A percentile compares a stretch with the other conserved stretches of the same genome.
Conservation (phyloP, 2,113 vertebrate genomes). For the Gracilinanus agilis region DNA sequence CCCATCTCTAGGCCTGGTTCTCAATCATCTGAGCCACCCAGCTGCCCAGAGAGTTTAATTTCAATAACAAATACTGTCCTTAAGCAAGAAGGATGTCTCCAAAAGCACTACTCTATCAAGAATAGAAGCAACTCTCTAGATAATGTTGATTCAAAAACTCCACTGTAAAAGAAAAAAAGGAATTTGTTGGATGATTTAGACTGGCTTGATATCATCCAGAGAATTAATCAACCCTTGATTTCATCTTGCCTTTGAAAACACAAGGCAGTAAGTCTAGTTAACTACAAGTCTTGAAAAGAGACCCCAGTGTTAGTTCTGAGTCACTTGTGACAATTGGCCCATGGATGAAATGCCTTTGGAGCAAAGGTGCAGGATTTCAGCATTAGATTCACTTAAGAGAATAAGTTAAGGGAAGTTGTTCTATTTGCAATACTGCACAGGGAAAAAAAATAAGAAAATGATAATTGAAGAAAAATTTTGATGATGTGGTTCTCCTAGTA, state of each 20-base stretch:
- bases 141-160: background rate
- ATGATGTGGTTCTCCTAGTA: conserved; percentile 91
- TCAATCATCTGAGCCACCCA: too few species aligned
- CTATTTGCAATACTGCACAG: conserved; percentile 80
- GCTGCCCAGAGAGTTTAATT: too few species aligned
- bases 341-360: conserved; percentile 16
- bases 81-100: background rate
- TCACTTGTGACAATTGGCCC: conserved; percentile 25
- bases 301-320: conserved; percentile 18
- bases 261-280: background rate
- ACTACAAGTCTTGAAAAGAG: conserved; percentile 3
- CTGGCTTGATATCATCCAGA: background rate
- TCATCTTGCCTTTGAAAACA: conserved; percentile 4
- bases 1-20: too few species aligned
- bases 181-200: background rate
- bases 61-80: background rate
- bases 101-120: background rate
- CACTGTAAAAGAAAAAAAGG: background rate
- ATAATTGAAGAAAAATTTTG: conserved; percentile 90
- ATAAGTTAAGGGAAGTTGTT: conserved; percentile 74
- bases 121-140: background rate
- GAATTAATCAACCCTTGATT: background rate
- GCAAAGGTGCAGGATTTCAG: conserved; percentile 54
- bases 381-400: conserved; percentile 52
- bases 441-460: conserved; percentile 79